phyloP scores from a whole-genome alignment of 1,140 invertebrate genomes.

The Latrodectus geometricus region DNA sequence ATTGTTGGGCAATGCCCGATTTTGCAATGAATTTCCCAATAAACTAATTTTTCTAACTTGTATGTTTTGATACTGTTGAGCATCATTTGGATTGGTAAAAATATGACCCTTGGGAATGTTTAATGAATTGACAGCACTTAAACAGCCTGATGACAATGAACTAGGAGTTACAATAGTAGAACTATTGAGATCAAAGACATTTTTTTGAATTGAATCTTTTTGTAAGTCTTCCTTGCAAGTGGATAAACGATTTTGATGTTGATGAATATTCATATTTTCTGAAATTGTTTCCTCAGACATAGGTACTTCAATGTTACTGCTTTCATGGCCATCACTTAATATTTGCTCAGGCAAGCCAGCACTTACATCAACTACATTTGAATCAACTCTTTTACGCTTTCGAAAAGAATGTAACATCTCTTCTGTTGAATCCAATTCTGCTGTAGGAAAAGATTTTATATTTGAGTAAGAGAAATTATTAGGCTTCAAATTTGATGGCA shows the following conservation, averaged over 20 bases:
- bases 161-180: conserved; percentile 51
- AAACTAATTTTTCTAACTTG: conserved; percentile 42
- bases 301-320: conserved; percentile 19
- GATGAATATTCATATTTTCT: conserved; percentile 19
- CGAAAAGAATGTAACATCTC: neutral
- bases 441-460: too few species aligned
- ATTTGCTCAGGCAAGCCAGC: conserved; percentile 42
- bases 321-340: conserved; percentile 41
- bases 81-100: neutral
- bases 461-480: neutral
- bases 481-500: neutral
- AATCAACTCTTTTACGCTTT: conserved; percentile 33
- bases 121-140: conserved; percentile 47
- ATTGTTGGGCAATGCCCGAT: neutral
- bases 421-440: neutral
- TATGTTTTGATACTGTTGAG: conserved; percentile 28
- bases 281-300: conserved; percentile 29
- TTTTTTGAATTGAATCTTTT: conserved; percentile 2
- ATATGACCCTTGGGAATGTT: neutral
- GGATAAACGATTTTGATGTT: conserved; percentile 5
- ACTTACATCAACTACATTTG: conserved; percentile 23
- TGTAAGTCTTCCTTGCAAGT: neutral
- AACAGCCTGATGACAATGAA: conserved; percentile 46
- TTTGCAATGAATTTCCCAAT: neutral
- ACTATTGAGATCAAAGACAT: conserved; percentile 47